phyloP scores from a whole-genome alignment of 2,888 invertebrate genomes.

The Drosophila greeni region DNA sequence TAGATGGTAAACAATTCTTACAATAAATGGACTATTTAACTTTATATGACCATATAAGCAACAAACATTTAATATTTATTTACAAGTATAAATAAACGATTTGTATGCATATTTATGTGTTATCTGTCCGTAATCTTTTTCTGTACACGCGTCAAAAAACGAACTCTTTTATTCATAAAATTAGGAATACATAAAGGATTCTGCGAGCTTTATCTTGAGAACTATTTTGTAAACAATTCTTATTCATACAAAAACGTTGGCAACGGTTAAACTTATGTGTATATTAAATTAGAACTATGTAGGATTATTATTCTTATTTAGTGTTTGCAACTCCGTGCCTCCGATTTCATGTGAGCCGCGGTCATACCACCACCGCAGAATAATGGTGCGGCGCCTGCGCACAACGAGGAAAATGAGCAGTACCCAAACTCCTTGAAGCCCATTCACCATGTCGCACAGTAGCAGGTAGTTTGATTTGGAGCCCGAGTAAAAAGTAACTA shows the following conservation, averaged over 20 bases:
- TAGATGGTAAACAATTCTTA: constrained; percentile 56
- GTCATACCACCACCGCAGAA: constrained; percentile 78
- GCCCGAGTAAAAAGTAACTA: constrained; percentile 81
- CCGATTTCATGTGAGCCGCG: constrained; percentile 76
- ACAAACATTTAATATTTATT: constrained; percentile 40
- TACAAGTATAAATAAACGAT: constrained; percentile 58
- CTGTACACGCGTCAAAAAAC: neutral
- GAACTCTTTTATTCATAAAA: neutral
- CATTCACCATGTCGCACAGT: constrained; percentile 84
- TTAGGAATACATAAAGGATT: neutral
- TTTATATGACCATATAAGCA: constrained; percentile 54
- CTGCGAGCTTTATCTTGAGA: neutral
- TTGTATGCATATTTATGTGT: constrained; percentile 53
- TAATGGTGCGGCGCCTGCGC: constrained; percentile 73
- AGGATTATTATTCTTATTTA: constrained; percentile 48
- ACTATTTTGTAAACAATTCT: neutral
- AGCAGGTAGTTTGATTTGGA: constrained; percentile 79
- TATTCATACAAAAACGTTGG: neutral
- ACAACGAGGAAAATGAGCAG: constrained; percentile 82
- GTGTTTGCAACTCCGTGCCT: constrained; percentile 59
- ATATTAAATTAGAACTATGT: constrained; percentile 21
- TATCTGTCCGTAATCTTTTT: neutral
- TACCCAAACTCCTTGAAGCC: constrained; percentile 84
- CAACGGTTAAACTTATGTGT: neutral
- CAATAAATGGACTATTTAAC: constrained; percentile 45